phyloP scores from a whole-genome alignment of 2,113 vertebrate genomes.

The Dipodomys spectabilis region DNA sequence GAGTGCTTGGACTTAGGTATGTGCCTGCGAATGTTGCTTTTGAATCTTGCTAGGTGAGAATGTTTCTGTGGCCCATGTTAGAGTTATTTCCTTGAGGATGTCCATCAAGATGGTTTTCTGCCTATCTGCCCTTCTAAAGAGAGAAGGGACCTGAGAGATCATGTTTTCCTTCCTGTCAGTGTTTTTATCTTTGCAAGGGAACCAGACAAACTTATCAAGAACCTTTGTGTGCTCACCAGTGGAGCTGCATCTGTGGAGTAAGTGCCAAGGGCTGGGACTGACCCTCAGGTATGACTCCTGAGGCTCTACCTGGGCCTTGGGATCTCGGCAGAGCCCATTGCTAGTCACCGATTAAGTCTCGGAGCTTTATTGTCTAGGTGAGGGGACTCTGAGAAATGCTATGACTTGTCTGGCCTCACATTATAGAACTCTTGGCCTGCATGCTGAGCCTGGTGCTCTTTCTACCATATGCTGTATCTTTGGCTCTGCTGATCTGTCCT shows the following conservation, averaged over 20 bases:
- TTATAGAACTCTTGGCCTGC: neutral
- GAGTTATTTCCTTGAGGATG: neutral
- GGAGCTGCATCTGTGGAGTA: neutral
- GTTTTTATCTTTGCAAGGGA: neutral
- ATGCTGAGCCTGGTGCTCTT: neutral
- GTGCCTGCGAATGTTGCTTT: neutral
- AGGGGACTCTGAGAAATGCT: neutral
- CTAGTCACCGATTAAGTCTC: neutral
- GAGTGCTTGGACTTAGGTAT: neutral
- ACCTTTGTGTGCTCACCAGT: neutral
- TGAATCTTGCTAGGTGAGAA: rapidly evolving
- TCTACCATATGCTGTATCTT: rapidly evolving
- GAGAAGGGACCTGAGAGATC: neutral
- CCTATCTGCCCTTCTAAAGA: neutral
- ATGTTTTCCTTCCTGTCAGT: neutral
- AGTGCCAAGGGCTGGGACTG: neutral
- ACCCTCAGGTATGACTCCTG: rapidly evolving
- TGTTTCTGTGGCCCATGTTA: neutral
- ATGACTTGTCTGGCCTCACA: neutral
- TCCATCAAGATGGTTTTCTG: neutral
- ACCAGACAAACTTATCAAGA: neutral
- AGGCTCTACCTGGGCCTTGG: neutral
- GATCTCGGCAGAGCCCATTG: rapidly evolving
- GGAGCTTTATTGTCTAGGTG: neutral
- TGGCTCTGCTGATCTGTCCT: rapidly evolving